These are phyloP conservation scores for Tichodroma muraria DNA, from an alignment of 2,113 vertebrate species.

Conservation along the genomic window DNA sequence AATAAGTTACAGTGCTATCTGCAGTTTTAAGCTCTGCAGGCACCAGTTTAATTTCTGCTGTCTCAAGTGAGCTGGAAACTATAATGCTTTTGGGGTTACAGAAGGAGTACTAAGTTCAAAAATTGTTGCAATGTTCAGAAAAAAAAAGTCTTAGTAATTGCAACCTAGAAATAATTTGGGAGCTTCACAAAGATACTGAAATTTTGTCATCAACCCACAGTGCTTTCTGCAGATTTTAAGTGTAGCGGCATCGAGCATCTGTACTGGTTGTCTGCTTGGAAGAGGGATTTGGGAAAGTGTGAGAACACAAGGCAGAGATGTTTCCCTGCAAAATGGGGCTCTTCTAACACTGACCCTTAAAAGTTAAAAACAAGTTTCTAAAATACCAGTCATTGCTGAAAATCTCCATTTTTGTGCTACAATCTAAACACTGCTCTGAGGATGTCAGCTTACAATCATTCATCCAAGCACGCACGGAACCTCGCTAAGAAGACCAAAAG, in stretches of 20 bases:
- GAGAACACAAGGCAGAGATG: background rate
- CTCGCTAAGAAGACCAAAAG: background rate
- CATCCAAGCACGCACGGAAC: background rate
- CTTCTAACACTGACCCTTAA: background rate
- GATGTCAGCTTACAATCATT: background rate
- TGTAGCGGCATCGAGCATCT: background rate
- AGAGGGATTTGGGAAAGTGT: background rate
- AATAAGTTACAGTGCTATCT: background rate
- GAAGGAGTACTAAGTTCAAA: background rate
- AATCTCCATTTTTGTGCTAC: background rate
- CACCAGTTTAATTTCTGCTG: background rate
- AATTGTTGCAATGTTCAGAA: background rate
- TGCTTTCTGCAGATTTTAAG: background rate
- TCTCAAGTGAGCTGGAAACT: background rate
- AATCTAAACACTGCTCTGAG: background rate
- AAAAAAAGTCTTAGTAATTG: background rate
- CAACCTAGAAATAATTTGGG: background rate
- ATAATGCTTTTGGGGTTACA: background rate
- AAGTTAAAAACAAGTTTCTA: background rate
- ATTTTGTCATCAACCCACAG: background rate
- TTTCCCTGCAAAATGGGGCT: background rate
- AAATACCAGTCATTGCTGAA: background rate
- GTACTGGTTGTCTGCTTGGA: background rate
- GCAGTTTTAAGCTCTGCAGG: background rate
- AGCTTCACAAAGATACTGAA: background rate